A percentile compares a stretch with the other conserved stretches of the same genome.
Evolutionary conservation across 1,140 invertebrate species (phyloP).

Genomic region (Phocides pigmalion): DNA sequence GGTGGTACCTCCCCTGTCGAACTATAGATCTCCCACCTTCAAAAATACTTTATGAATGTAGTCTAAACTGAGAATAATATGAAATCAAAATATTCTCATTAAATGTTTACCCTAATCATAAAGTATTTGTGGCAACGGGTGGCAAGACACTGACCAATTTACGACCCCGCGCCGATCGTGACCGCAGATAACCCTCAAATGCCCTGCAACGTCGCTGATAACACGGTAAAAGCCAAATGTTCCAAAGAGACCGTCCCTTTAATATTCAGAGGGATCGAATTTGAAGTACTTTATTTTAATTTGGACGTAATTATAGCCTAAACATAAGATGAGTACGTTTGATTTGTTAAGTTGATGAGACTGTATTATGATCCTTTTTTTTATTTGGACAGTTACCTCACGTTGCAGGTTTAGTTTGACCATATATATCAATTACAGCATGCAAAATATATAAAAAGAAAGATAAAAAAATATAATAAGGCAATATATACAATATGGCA

Average conservation of each 20-base stretch:
- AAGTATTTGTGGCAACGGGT: conserved; percentile 56
- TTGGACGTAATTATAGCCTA: conserved; percentile 6
- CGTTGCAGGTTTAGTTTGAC: no score
- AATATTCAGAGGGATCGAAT: conserved; percentile 51
- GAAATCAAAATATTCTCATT: conserved; percentile 43
- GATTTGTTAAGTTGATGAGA: no score
- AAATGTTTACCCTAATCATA: conserved; percentile 69
- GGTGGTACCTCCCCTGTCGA: no score
- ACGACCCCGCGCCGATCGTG: conserved; percentile 63
- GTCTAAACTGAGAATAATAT: not conserved
- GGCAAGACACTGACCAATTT: conserved; percentile 57
- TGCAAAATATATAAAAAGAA: no score
- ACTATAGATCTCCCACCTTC: no score
- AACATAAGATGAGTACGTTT: not conserved
- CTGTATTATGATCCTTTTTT: no score
- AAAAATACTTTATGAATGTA: not conserved
- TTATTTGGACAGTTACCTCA: no score
- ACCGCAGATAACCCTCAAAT: conserved; percentile 66
- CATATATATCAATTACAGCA: no score
- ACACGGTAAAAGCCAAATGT: conserved; percentile 71
- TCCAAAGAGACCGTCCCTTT: conserved; percentile 49
- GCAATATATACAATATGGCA: no score
- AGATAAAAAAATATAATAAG: no score
- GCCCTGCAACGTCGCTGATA: conserved; percentile 70
- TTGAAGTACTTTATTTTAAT: conserved; percentile 28